phyloP scores from a whole-genome alignment of 2,797 vertebrate species.

The Tapirus indicus region DNA sequence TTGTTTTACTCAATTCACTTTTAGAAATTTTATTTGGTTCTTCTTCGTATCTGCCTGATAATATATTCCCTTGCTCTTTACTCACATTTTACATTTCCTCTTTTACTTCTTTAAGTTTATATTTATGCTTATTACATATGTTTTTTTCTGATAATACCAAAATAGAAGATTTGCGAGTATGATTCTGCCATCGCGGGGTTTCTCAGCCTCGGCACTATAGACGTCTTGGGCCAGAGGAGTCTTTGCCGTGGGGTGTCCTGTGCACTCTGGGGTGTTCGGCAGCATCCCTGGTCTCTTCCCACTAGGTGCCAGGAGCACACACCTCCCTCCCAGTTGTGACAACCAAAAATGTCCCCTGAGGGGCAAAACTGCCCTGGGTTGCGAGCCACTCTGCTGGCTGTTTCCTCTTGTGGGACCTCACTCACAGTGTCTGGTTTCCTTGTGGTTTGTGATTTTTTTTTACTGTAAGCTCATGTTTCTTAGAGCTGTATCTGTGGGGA shows the following conservation, averaged over 20 bases:
- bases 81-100: background rate
- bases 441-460: background rate
- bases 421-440: background rate
- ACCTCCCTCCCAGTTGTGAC: background rate
- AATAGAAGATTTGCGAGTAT: background rate
- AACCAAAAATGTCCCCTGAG: background rate
- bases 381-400: background rate
- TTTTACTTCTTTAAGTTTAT: background rate
- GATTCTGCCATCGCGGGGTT: background rate
- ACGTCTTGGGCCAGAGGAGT: background rate
- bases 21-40: background rate
- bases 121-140: background rate
- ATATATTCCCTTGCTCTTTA: background rate
- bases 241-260: background rate
- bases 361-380: background rate
- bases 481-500: background rate
- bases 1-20: background rate
- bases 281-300: background rate
- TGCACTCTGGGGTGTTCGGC: background rate
- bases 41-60: background rate
- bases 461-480: background rate
- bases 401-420: background rate
- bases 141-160: background rate
- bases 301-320: background rate
- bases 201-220: background rate